phyloP scores from a whole-genome alignment of 2,888 invertebrate species.

The Halictus ligatus region DNA sequence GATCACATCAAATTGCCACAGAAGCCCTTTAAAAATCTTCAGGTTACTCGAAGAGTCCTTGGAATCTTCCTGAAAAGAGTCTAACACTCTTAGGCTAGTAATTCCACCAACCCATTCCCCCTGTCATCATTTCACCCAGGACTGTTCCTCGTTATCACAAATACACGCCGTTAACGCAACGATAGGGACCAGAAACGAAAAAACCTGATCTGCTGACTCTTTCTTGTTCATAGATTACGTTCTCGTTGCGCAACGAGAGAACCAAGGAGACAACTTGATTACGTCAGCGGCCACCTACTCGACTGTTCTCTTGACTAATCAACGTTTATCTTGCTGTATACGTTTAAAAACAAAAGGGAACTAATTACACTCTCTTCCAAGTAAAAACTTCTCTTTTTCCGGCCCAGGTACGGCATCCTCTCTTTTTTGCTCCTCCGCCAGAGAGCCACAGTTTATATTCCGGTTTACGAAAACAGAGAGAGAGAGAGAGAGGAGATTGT shows the following conservation, averaged over 20 bases:
- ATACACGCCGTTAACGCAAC: not conserved
- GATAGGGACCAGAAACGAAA: not conserved
- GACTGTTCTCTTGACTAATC: slow-evolving; percentile 19
- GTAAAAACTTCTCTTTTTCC: not conserved
- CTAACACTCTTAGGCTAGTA: not conserved
- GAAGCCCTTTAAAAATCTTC: not conserved
- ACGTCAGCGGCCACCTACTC: slow-evolving; percentile 1
- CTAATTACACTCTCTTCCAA: not conserved
- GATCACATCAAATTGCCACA: not conserved
- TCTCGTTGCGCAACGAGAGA: not conserved
- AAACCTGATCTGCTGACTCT: not conserved
- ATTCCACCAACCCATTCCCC: not conserved
- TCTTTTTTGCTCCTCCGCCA: not conserved
- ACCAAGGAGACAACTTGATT: slow-evolving; percentile 21
- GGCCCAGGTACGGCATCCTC: not conserved
- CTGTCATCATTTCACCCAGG: not conserved
- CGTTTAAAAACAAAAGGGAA: not conserved
- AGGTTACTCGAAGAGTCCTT: not conserved
- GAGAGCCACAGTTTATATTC: not conserved
- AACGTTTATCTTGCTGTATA: not conserved
- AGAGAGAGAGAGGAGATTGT: not conserved
- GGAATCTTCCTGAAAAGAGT: not conserved
- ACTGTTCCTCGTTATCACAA: not conserved
- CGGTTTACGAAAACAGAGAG: not conserved
- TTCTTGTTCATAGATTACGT: not conserved